Conservation (phyloP, 2,797 vertebrate species). For the Anomalospiza imberbis region DNA sequence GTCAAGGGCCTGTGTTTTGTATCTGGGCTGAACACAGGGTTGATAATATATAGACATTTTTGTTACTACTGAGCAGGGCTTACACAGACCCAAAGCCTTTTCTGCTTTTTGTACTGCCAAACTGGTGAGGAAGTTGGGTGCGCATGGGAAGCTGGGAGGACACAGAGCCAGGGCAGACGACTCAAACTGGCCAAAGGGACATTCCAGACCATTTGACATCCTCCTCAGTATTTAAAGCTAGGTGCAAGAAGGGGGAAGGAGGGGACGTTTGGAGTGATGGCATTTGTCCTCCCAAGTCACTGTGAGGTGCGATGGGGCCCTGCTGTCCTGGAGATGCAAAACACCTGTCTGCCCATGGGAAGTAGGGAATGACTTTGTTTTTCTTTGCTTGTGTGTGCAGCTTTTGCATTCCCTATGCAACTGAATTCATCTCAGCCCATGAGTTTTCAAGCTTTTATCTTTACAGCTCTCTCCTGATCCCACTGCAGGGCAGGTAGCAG, state of each 20-base stretch:
- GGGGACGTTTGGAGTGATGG: not conserved
- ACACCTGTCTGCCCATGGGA: not conserved
- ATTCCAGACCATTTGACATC: not conserved
- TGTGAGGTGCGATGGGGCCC: accelerated
- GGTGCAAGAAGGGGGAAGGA: not conserved
- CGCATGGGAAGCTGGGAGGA: not conserved
- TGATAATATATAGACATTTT: not conserved
- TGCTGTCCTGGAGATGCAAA: not conserved
- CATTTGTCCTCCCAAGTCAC: not conserved
- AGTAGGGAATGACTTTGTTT: not conserved
- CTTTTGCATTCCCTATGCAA: not conserved
- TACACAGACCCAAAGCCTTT: not conserved
- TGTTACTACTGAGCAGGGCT: not conserved
- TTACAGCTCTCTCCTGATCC: not conserved
- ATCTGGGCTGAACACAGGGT: not conserved
- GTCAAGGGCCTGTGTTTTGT: not conserved
- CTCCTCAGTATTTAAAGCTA: not conserved
- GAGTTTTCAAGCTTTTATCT: not conserved
- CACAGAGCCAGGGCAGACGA: not conserved
- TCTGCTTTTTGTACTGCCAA: not conserved
- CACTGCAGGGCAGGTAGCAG: accelerated
- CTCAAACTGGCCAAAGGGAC: not conserved
- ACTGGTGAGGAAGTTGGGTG: not conserved
- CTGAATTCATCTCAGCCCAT: too few species aligned
- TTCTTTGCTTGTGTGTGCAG: not conserved